Percentiles rank a stretch among this genome's conserved stretches.
phyloP scores from a whole-genome alignment of 2,797 vertebrate species.

The Phrynocephalus vlangalii region DNA sequence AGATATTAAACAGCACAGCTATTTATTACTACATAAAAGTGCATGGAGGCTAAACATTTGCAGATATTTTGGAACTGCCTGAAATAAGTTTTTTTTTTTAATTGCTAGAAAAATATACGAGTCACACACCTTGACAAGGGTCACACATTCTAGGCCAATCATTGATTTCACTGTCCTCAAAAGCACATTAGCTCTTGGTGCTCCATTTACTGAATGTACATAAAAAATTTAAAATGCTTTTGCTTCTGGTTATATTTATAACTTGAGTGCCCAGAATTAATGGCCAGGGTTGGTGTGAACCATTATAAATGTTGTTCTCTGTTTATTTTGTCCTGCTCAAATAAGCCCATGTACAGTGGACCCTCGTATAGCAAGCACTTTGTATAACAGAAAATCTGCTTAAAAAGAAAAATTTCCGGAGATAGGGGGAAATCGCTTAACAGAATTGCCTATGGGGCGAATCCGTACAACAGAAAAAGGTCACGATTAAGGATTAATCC shows the following conservation, averaged over 20 bases:
- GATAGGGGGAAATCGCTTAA: no score
- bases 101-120: neutral
- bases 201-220: conserved; percentile 41
- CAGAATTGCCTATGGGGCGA: no score
- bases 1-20: no score
- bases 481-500: no score
- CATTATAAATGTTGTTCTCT: conserved; percentile 32
- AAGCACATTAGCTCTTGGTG: conserved; percentile 41
- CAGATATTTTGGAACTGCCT: neutral
- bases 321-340: conserved; percentile 17
- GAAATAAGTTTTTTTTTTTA: neutral
- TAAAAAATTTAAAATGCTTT: conserved; percentile 18
- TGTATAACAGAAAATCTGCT: no score
- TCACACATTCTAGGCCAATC: conserved; percentile 34
- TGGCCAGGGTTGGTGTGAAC: conserved; percentile 33
- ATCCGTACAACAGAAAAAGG: no score
- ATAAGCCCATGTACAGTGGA: no score
- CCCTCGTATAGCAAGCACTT: no score
- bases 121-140: neutral
- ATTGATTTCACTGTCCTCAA: conserved; percentile 48
- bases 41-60: neutral
- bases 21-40: neutral
- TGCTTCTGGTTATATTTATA: conserved; percentile 47
- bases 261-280: conserved; percentile 16
- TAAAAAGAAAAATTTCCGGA: no score